Evolutionary conservation across 2,888 invertebrate species (phyloP).

Genomic region (Lysandra bellargus): DNA sequence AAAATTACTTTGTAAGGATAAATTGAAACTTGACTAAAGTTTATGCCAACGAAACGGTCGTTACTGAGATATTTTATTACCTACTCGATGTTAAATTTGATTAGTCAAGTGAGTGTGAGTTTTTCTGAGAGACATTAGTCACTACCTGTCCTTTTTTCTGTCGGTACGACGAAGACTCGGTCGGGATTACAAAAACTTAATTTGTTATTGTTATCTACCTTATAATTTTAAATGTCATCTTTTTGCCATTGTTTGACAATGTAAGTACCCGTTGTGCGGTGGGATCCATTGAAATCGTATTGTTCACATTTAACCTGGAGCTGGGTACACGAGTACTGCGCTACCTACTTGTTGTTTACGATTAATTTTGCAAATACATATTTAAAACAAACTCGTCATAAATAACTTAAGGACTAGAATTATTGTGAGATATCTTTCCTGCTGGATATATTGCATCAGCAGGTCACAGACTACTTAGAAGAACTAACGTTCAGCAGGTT

Average conservation of each 20-base stretch:
- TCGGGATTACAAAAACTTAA: background rate
- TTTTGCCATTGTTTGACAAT: constrained; percentile 15
- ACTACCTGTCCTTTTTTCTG: constrained; percentile 19
- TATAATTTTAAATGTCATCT: constrained; percentile 28
- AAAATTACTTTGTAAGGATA: constrained; percentile 8
- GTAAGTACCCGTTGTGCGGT: background rate
- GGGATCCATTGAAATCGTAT: background rate
- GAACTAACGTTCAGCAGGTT: background rate
- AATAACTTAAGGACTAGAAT: background rate
- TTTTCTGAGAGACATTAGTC: constrained; percentile 6
- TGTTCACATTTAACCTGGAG: constrained; percentile 13
- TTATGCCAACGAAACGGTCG: background rate
- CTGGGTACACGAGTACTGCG: background rate
- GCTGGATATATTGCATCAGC: background rate
- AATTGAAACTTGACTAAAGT: background rate
- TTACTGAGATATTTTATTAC: background rate
- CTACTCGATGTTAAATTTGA: background rate
- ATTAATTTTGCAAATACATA: background rate
- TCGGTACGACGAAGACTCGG: constrained; percentile 9
- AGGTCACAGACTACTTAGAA: background rate
- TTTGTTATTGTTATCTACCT: constrained; percentile 23
- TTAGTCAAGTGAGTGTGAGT: background rate
- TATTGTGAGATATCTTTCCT: background rate
- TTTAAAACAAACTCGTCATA: background rate
- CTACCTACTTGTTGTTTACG: background rate